phyloP scores from a whole-genome alignment of 2,113 vertebrate genomes.

The Phrynocephalus versicolor region DNA sequence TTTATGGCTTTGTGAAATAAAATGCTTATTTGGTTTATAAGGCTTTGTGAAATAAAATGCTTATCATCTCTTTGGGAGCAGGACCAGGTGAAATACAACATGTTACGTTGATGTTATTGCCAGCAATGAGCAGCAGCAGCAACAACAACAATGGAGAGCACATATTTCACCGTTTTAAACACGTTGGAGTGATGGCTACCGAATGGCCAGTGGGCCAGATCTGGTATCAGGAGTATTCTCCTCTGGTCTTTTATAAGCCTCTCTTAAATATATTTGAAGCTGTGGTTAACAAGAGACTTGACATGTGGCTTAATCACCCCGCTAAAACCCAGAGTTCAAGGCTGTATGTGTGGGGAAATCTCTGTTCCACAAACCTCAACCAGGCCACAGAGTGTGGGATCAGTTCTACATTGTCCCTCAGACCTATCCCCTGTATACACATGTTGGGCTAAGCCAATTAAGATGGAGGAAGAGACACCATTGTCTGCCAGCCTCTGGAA shows the following conservation, averaged over 20 bases:
- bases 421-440: too few relatives aligned
- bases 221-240: background rate
- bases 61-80: slow-evolving; percentile 46
- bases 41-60: slow-evolving; percentile 41
- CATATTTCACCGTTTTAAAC: background rate
- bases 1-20: slow-evolving; percentile 49
- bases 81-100: slow-evolving; percentile 26
- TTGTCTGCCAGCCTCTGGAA: too few relatives aligned
- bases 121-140: background rate
- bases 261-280: background rate
- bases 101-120: slow-evolving; percentile 28
- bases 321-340: background rate
- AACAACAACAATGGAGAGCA: background rate
- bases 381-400: too few relatives aligned
- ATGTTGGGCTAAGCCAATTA: too few relatives aligned
- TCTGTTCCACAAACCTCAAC: too few relatives aligned
- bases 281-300: too few relatives aligned
- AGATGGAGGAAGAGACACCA: too few relatives aligned
- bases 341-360: too few relatives aligned
- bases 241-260: background rate
- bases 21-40: too few relatives aligned
- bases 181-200: background rate
- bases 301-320: too few relatives aligned
- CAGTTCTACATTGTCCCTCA: too few relatives aligned
- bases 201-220: too few relatives aligned